Evolutionary conservation across 2,888 invertebrate species (phyloP), one percentile per base, ranked within the genome.

Genomic region (Hypsopygia costalis): DNA sequence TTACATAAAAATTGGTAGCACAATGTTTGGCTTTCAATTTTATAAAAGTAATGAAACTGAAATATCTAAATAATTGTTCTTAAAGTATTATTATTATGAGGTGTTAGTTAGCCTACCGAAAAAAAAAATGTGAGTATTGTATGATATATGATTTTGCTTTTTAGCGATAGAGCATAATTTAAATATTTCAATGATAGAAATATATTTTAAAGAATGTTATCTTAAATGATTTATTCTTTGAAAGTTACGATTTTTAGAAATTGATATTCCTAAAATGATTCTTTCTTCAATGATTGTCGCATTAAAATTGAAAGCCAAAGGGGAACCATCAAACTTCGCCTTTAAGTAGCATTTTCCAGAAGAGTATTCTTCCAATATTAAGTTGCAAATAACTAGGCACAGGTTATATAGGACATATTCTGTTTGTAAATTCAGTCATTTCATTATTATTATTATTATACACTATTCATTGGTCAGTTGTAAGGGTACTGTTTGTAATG

Each of bases 401-500:
- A 25, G 25, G 25, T 31, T 11, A 31, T 28, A 10, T 29, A 36
- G 29, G 30, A 39, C 25, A 33, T 11, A 27, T 39, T 33, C 25
- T 12, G 33, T 34, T 44, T 34, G 9, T 43, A 30, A 41, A 45
- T 44, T 42, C 47, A 46, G 41, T 44, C 45, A 45, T 40, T 42
- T 48, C 43, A 39, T 36, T 35, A 43, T 46, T 46, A 41, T 36
- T 35, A 43, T 46, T 46, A 41, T 49, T 49, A 49, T 46, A 57
- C 55, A 47, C 43, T 47, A 48, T 57, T 57, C 55, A 58, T 62
- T 64, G 70, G 61, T 73, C 68, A 69, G 60, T 58, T 72, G 49
- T 78, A 80, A 75, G 76, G 66, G 68, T 76, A 75, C 72, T 69
- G 70, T 77, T 79, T 73, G 53, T 72, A 73, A 72, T 64, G 63